A percentile compares a stretch with the other conserved stretches of the same genome.
phyloP scores from a whole-genome alignment of 2,113 vertebrate genomes.

The Catagonus wagneri region DNA sequence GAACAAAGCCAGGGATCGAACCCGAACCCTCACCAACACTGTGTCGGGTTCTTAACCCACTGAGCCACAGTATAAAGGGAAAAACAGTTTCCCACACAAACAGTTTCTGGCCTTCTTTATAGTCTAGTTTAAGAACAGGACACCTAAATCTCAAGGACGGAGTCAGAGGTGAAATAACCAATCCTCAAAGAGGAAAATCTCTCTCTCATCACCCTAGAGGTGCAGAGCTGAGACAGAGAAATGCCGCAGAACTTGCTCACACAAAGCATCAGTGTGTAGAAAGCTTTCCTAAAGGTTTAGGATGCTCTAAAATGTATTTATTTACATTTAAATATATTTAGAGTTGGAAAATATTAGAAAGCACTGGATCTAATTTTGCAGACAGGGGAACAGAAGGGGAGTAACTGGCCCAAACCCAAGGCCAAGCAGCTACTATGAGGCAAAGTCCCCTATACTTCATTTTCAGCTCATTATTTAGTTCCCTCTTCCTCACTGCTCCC shows the following conservation, averaged over 20 bases:
- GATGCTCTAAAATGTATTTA: neutral
- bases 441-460: neutral
- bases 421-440: neutral
- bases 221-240: neutral
- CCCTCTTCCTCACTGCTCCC: neutral
- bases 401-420: neutral
- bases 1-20: too few species aligned
- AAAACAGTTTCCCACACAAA: neutral
- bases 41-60: too few species aligned
- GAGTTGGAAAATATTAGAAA: neutral
- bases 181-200: neutral
- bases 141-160: neutral
- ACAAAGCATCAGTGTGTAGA: neutral
- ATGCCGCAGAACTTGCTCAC: neutral
- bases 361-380: neutral
- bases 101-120: neutral
- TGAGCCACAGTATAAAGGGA: neutral
- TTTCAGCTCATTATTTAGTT: neutral
- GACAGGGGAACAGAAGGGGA: neutral
- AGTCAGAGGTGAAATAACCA: neutral
- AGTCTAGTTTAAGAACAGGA: neutral
- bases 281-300: neutral
- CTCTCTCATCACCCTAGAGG: neutral
- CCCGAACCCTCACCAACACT: too few species aligned
- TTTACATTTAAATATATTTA: neutral